Conservation (phyloP, 2,797 vertebrate genomes). For the Spinus pinus region DNA sequence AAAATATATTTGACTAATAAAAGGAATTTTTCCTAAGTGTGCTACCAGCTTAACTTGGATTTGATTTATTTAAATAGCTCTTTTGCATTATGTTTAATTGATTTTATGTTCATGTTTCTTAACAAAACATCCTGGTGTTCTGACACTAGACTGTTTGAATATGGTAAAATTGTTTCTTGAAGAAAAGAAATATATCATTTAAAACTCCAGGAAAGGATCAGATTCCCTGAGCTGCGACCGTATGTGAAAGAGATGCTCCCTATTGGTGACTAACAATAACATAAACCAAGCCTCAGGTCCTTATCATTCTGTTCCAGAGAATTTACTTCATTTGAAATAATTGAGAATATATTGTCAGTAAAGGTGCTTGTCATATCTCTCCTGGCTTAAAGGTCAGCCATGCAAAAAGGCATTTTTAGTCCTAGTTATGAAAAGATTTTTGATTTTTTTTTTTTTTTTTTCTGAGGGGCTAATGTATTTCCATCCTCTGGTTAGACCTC, state of each 20-base stretch:
- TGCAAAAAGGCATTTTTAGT: background rate
- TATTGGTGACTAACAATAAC: background rate
- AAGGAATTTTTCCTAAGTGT: background rate
- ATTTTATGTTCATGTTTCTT: background rate
- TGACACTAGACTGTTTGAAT: background rate
- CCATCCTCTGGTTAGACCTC: background rate
- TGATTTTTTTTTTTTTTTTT: conserved; percentile 27
- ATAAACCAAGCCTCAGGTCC: background rate
- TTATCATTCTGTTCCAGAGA: conserved; percentile 19
- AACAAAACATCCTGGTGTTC: background rate
- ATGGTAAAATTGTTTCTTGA: background rate
- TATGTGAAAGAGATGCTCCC: background rate
- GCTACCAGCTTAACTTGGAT: background rate
- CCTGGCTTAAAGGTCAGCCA: conserved; percentile 11
- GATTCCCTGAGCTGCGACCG: background rate
- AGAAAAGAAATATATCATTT: background rate
- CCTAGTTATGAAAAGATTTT: background rate
- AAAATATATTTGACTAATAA: background rate
- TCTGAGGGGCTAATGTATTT: background rate
- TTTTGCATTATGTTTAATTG: background rate
- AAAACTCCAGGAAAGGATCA: background rate
- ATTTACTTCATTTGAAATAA: background rate
- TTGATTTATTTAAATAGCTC: background rate
- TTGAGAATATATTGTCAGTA: background rate
- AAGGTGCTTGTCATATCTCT: background rate